Evolutionary conservation across 2,888 invertebrate genomes (phyloP), one percentile per base, ranked within the genome.

Genomic region (Agrochola circellaris): DNA sequence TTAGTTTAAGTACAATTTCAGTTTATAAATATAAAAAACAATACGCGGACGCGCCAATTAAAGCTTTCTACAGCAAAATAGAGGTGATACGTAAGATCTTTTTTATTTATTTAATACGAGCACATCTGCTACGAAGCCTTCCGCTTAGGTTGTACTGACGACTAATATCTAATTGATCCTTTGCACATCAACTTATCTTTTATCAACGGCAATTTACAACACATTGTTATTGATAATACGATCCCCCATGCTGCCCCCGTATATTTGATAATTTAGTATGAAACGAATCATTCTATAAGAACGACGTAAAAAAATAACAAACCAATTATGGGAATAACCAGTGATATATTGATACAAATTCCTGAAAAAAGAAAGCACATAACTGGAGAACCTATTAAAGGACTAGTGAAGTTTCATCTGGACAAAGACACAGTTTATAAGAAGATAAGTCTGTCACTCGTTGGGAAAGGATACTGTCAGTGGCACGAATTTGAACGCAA

Each of bases 311-410:
- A 34, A 48, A 45, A 8, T 8, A 6, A 42, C 11, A 15, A 58
- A 34, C 5, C 2, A 13, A 62, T 23, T 26, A 92, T 92, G 92
- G 89, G 87, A 66, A 73, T 92, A 13, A 67, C 69, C 6, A 89
- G 91, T 79, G 82, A 92, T 67, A 92, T 92, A 64, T 70, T 86
- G 2, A 83, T 92, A 38, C 83, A 51, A 67, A 69, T 20, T 45
- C 81, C 85, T 34, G 66, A 54, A 51, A 84, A 81, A 20, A 87
- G 85, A 17, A 81, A 77, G 1, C 87, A 88, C 60, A 73, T 74
- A 42, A 82, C 89, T 2, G 91, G 90, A 8, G 71, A 77, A 51
- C 26, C 79, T 13, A 85, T 92, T 6, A 75, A 60, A 13, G 92
- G 92, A 48, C 58, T 75, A 17, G 84, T 91, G 13, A 89, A 78